Conservation (phyloP, 1,140 invertebrate species). For the Zaprionus taronus region DNA sequence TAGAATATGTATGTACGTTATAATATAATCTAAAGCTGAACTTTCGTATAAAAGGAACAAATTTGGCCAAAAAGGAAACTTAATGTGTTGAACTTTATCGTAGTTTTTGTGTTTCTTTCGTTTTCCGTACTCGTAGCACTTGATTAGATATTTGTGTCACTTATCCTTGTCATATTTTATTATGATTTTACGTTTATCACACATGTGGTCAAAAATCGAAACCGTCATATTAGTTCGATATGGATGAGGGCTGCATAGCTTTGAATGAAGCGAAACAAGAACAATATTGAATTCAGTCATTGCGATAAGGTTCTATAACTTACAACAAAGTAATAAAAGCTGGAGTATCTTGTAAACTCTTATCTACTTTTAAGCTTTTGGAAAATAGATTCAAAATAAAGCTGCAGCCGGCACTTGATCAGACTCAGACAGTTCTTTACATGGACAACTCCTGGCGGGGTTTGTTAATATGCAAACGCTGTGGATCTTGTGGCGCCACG, state of each 20-base stretch:
- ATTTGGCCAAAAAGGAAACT: conserved; percentile 73
- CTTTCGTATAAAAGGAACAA: conserved; percentile 73
- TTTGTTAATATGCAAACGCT: conserved; percentile 76
- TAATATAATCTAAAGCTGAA: conserved; percentile 64
- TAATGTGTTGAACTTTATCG: conserved; percentile 60
- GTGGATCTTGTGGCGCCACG: conserved; percentile 71
- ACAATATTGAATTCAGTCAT: neutral
- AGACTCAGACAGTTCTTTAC: conserved; percentile 55
- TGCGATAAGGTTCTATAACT: neutral
- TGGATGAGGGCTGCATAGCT: conserved; percentile 24
- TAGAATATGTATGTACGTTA: conserved; percentile 16
- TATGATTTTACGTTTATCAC: conserved; percentile 65
- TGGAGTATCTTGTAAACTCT: neutral
- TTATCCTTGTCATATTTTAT: conserved; percentile 16
- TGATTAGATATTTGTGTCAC: conserved; percentile 37
- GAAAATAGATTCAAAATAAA: neutral
- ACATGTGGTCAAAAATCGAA: conserved; percentile 71
- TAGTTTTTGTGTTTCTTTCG: conserved; percentile 15
- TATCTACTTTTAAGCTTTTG: neutral
- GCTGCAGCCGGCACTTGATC: conserved; percentile 23
- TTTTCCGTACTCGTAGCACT: conserved; percentile 30
- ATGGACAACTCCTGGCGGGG: conserved; percentile 82
- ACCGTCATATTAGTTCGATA: conserved; percentile 46
- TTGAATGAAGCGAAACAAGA: neutral
- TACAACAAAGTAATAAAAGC: neutral